phyloP scores from a whole-genome alignment of 2,888 invertebrate genomes.

The Poecilobothrus nobilitatus region DNA sequence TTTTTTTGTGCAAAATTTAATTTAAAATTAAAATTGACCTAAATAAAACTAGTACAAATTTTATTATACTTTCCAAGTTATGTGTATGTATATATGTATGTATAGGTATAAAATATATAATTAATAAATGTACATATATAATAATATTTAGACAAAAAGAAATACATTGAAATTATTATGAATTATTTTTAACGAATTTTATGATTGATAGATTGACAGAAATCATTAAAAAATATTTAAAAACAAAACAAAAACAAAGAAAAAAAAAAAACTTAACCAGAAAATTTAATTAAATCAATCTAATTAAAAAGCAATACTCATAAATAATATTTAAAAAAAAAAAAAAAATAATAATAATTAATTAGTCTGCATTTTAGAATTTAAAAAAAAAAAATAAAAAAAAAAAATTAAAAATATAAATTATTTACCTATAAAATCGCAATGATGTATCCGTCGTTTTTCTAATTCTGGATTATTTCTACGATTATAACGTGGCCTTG shows the following conservation, averaged over 20 bases:
- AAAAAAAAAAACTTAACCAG: neutral
- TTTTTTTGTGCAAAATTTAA: too few species aligned
- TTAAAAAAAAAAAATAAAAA: too few species aligned
- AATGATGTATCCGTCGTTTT: conserved; percentile 90
- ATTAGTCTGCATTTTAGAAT: too few species aligned
- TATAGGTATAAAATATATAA: too few species aligned
- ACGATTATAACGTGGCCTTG: conserved; percentile 68
- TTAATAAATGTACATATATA: too few species aligned
- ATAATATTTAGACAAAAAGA: too few species aligned
- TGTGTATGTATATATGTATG: too few species aligned
- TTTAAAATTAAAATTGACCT: too few species aligned
- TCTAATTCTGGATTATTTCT: conserved; percentile 95
- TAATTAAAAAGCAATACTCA: neutral
- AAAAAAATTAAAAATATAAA: neutral
- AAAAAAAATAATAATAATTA: too few species aligned
- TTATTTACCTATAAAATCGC: conserved; percentile 86
- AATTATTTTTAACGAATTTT: conserved; percentile 1
- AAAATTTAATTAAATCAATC: conserved; percentile 1
- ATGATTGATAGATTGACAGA: conserved; percentile 6
- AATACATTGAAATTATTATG: neutral
- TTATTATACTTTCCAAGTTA: too few species aligned
- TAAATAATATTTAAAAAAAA: neutral
- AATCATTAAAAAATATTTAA: neutral
- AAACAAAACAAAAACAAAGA: neutral
- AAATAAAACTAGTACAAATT: too few species aligned